Percentiles rank a stretch among this genome's conserved stretches.
phyloP scores from a whole-genome alignment of 2,797 vertebrate species.

The Myiotriccus ornatus region DNA sequence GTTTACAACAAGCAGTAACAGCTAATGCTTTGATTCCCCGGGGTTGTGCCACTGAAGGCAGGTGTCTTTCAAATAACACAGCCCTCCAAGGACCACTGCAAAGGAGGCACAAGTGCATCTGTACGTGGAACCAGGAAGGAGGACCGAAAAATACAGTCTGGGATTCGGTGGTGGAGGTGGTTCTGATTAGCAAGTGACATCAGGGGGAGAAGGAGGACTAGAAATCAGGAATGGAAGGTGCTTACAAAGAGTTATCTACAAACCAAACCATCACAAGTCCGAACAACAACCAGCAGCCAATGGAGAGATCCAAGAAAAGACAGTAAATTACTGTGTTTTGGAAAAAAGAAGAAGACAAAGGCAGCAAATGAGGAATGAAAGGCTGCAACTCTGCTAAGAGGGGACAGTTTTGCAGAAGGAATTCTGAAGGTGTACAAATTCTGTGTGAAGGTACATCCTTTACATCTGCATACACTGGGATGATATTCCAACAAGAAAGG shows the following conservation, averaged over 20 bases:
- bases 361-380: neutral
- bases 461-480: accelerated
- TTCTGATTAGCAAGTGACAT: neutral
- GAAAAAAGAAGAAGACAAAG: neutral
- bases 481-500: neutral
- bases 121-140: accelerated
- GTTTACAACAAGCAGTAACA: neutral
- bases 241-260: neutral
- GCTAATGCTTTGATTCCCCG: neutral
- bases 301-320: neutral
- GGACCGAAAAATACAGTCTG: accelerated
- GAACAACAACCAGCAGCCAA: neutral
- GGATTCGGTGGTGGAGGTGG: accelerated
- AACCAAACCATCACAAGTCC: neutral
- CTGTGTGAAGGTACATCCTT: neutral
- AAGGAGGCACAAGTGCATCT: accelerated
- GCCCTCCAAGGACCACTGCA: neutral
- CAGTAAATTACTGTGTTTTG: neutral
- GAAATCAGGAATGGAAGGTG: neutral
- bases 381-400: neutral
- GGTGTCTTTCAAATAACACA: accelerated
- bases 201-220: neutral
- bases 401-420: neutral
- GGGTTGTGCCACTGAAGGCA: accelerated
- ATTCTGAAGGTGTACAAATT: accelerated